Evolutionary conservation across 92 coral and sea anemone genomes (phyloP).

Genomic region (Porites divaricata): DNA sequence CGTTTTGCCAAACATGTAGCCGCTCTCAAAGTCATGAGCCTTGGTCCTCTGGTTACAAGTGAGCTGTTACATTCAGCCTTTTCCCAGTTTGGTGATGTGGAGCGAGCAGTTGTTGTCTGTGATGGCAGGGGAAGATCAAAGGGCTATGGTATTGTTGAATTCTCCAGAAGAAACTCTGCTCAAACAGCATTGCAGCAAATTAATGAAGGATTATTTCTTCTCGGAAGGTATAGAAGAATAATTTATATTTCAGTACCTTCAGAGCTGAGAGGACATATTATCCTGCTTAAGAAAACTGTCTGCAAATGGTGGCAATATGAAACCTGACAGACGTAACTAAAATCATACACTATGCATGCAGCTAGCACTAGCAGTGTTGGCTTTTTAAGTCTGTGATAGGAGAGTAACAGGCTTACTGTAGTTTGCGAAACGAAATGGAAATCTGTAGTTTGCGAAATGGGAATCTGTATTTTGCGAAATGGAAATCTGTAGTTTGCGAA

Average conservation of each 20-base stretch:
- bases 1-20: constrained; percentile 95
- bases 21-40: constrained; percentile 84
- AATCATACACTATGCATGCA: too few species aligned
- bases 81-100: constrained; percentile 97
- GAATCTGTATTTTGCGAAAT: too few species aligned
- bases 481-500: too few species aligned
- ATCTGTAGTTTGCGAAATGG: too few species aligned
- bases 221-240: constrained; percentile 75
- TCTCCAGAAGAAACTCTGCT: constrained; percentile 85
- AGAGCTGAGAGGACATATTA: background rate
- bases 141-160: constrained; percentile 97
- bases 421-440: too few species aligned
- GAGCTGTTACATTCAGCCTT: constrained; percentile 94
- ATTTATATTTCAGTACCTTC: too few species aligned
- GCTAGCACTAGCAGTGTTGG: too few species aligned
- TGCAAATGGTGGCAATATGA: too few species aligned
- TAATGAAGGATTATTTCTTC: constrained; percentile 83
- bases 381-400: too few species aligned
- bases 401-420: too few species aligned
- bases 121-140: constrained; percentile 95
- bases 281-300: background rate
- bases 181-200: constrained; percentile 76
- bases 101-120: constrained; percentile 95
- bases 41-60: constrained; percentile 85
- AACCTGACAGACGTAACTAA: too few species aligned